Conservation (phyloP, 2,113 vertebrate genomes). For the Pampusana beccarii region DNA sequence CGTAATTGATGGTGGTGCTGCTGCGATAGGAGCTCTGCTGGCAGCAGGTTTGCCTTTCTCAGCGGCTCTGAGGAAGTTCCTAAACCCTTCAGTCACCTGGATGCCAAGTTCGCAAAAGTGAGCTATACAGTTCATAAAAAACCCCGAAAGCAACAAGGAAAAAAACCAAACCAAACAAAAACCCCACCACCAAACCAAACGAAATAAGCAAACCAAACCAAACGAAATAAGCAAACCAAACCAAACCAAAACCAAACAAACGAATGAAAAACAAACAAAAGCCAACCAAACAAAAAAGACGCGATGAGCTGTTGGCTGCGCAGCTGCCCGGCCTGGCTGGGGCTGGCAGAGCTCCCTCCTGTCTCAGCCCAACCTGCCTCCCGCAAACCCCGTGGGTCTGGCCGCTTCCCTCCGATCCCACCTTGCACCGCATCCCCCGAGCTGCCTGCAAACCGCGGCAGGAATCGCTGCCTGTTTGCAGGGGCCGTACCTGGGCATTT, state of each 20-base stretch:
- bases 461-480: rapidly evolving
- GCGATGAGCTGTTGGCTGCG: background rate
- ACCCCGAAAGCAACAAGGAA: background rate
- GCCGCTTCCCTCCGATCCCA: background rate
- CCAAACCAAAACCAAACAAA: no score
- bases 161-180: no score
- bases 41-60: background rate
- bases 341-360: background rate
- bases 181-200: no score
- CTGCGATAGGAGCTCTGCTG: background rate
- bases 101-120: background rate
- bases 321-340: background rate
- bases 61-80: rapidly evolving
- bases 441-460: background rate
- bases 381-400: rapidly evolving
- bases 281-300: no score
- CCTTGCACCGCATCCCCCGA: rapidly evolving
- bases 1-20: background rate
- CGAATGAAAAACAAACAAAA: no score
- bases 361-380: background rate
- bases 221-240: no score
- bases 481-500: background rate
- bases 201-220: no score
- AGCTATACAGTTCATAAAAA: background rate
- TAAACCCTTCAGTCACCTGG: background rate